Evolutionary conservation across 2,113 vertebrate species (phyloP).

Genomic region (Gulo gulo): DNA sequence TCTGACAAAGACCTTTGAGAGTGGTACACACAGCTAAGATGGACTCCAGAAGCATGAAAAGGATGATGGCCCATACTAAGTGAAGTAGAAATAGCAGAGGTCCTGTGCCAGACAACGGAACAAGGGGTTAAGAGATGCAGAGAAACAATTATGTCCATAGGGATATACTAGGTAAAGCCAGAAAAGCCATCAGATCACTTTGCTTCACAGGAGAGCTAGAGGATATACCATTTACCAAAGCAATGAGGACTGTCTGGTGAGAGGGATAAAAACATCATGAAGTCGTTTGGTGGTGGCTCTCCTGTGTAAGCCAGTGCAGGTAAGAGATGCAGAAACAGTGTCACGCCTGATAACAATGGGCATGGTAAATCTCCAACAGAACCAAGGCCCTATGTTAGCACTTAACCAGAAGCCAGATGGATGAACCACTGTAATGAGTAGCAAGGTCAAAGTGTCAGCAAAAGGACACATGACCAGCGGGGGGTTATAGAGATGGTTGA

Average conservation of each 20-base stretch:
- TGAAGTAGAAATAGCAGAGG: not conserved
- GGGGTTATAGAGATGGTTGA: not conserved
- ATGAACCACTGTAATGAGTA: not conserved
- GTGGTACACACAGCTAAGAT: not conserved
- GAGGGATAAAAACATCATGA: not conserved
- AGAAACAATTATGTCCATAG: not conserved
- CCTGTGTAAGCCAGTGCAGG: not conserved
- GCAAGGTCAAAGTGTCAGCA: not conserved
- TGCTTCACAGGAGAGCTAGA: not conserved
- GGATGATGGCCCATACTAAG: not conserved
- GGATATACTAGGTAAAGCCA: not conserved
- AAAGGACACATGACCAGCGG: not conserved
- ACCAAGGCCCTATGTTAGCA: not conserved
- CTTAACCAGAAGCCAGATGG: not conserved
- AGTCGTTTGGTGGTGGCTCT: not conserved
- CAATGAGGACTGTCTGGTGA: not conserved
- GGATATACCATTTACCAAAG: not conserved
- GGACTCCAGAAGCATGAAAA: not conserved
- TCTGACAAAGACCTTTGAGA: not conserved
- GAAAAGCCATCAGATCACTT: not conserved
- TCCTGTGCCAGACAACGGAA: not conserved
- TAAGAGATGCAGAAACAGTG: not conserved
- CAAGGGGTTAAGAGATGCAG: not conserved
- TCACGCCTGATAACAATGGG: not conserved
- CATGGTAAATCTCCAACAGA: not conserved